A percentile compares a stretch with the other conserved stretches of the same genome.
phyloP scores from a whole-genome alignment of 1,140 invertebrate species.

The Cryptotermes secundus region DNA sequence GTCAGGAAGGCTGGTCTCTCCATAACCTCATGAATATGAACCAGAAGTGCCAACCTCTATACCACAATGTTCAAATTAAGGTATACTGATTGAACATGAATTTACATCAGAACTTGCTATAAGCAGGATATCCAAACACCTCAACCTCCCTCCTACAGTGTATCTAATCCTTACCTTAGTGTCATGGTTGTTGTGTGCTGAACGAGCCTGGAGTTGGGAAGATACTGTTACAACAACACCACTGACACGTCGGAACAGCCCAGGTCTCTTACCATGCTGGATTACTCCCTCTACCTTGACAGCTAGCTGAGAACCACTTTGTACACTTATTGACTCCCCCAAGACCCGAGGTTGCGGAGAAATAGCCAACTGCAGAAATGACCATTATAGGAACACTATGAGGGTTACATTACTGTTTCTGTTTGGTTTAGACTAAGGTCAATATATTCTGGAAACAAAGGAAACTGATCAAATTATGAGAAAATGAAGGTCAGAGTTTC shows the following conservation, averaged over 20 bases:
- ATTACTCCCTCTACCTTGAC: constrained; percentile 87
- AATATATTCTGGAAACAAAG: no score
- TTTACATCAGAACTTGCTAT: not conserved
- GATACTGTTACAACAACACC: constrained; percentile 70
- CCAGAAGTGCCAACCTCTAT: no score
- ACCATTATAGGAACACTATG: not conserved
- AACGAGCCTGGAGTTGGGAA: constrained; percentile 54
- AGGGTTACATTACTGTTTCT: no score
- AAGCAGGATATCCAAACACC: not conserved
- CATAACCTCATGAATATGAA: no score
- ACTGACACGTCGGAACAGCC: constrained; percentile 67
- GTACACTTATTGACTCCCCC: constrained; percentile 74
- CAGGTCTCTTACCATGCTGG: constrained; percentile 63
- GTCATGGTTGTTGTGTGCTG: constrained; percentile 46
- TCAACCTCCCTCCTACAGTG: no score
- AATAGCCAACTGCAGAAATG: constrained; percentile 61
- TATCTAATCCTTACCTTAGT: constrained; percentile 48
- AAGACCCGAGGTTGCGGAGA: constrained; percentile 77
- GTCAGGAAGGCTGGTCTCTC: no score
- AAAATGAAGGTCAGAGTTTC: no score
- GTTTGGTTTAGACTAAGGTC: no score
- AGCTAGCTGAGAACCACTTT: constrained; percentile 74
- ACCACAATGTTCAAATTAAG: no score
- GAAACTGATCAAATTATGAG: no score
- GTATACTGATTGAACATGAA: not conserved